Conservation (phyloP, 2,797 vertebrate species). For the Podarcis lilfordi region DNA sequence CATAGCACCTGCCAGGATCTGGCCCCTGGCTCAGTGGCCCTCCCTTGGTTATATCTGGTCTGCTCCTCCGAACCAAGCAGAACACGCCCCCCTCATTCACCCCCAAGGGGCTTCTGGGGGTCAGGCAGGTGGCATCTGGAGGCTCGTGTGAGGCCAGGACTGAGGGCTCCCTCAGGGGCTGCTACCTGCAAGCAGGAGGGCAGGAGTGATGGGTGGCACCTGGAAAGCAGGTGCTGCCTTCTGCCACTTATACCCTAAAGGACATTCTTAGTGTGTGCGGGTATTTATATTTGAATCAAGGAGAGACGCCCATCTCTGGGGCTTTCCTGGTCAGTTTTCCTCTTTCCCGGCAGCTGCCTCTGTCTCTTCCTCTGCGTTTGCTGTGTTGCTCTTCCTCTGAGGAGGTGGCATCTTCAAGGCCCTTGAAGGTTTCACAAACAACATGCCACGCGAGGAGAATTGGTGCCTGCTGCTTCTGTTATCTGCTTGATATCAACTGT, state of each 20-base stretch:
- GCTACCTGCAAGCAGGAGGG: neutral
- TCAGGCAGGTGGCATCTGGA: neutral
- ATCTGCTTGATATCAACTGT: neutral
- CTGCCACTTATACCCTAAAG: neutral
- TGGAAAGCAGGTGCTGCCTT: neutral
- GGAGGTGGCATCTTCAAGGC: neutral
- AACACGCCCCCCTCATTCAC: neutral
- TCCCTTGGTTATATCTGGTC: neutral
- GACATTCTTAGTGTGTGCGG: rapidly evolving
- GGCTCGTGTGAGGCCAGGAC: neutral
- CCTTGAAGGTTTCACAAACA: neutral
- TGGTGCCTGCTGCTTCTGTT: neutral
- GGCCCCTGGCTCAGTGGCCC: too few species aligned
- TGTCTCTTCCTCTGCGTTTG: neutral
- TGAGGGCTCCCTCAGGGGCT: neutral
- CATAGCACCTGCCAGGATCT: too few species aligned
- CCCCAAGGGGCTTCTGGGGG: neutral
- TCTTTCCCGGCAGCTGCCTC: too few species aligned
- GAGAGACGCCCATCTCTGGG: neutral
- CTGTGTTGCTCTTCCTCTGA: neutral
- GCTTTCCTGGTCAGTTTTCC: neutral
- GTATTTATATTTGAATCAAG: neutral
- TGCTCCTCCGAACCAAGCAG: neutral
- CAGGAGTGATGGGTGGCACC: neutral
- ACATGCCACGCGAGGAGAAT: neutral